Evolutionary conservation across 2,113 vertebrate genomes (phyloP), one percentile per base, ranked within the genome.

Genomic region (Bubo scandiacus): DNA sequence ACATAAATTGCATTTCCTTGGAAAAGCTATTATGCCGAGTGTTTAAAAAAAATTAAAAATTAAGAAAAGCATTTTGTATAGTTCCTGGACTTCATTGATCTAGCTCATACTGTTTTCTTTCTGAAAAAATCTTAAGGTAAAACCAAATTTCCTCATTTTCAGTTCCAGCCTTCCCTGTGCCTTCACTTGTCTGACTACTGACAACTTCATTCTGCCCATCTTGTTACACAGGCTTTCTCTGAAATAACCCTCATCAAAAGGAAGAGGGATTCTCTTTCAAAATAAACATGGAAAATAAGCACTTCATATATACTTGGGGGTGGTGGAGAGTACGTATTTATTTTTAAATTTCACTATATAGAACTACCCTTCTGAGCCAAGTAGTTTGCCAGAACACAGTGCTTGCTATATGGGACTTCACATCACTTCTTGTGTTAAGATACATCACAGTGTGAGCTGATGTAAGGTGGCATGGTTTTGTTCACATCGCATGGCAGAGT

Each of bases 381-480:
- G 21, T 8, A 51, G 13, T 51, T 70, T 73, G 32, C 59, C 55
- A 45, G 54, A 74, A 42, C 8, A 7, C 3, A 51, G 12, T 5
- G 5, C 2, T 27, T 49, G 11, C 12, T 38, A 4, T 6, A 15
- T 7, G 4, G 12, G n/a, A 38, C 14, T 87, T 57, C 38, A 84
- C 34, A 43, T 38, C 12, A 9, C 22, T 62, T 27, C 16, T 17
- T 67, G 29, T 34, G 42, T 36, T 30, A 42, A 80, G 36, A 62
- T 13, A 23, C 14, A 13, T 16, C 4, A 0, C 9, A n/a, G 25
- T 5, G 17, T 8, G n/a, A 74, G 55, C 11, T 3, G 3, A 61
- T 10, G 32, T 19, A 36, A 34, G 20, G 32, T 4, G 2, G 27
- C 21, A 43, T 25, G 16, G 5, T 32, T 87, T 80, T 62, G 14